Conservation (phyloP, 2,113 vertebrate genomes). For the Mesembrinibis cayennensis region DNA sequence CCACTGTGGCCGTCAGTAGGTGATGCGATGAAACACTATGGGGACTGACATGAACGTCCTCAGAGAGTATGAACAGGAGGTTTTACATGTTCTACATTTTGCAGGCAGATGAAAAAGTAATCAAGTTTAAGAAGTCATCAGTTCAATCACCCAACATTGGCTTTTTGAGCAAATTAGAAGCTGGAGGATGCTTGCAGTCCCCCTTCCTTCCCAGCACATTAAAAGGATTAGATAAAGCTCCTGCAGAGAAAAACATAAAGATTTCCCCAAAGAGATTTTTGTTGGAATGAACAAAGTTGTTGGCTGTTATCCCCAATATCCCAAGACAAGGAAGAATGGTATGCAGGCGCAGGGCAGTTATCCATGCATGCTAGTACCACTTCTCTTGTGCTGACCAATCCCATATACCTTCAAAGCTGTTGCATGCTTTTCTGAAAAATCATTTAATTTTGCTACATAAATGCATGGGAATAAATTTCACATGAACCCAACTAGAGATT, state of each 20-base stretch:
- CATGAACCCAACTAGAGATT: not conserved
- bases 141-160: not conserved
- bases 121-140: constrained; percentile 22
- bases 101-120: constrained; percentile 21
- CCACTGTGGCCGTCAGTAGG: not conserved
- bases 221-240: not conserved
- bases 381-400: not conserved
- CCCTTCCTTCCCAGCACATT: not conserved
- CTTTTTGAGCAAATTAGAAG: not conserved
- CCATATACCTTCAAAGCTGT: not conserved
- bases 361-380: not conserved
- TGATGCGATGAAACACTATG: not conserved
- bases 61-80: not conserved
- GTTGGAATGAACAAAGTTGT: not conserved
- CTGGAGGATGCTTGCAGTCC: not conserved
- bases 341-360: not conserved
- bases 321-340: not conserved
- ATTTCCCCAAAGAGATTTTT: not conserved
- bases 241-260: not conserved
- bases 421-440: not conserved
- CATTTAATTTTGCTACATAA: not conserved
- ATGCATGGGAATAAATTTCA: not conserved
- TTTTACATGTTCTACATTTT: not conserved
- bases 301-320: not conserved
- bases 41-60: not conserved